Evolutionary conservation across 2,113 vertebrate genomes (phyloP).

Genomic region (Heloderma charlesbogerti): DNA sequence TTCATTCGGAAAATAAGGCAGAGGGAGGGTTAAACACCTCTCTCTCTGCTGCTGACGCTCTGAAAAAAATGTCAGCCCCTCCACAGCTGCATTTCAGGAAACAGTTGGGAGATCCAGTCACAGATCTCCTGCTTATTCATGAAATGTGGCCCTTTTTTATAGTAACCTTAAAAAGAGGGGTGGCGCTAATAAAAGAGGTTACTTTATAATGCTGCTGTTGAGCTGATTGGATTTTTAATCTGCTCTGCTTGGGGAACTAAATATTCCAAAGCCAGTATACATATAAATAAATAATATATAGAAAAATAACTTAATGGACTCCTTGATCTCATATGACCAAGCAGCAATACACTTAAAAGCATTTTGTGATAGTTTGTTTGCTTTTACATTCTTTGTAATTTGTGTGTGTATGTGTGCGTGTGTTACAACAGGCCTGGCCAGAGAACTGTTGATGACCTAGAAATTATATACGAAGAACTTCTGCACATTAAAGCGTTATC

Average conservation of each 20-base stretch:
- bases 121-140: background rate
- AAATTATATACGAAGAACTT: conserved; percentile 97
- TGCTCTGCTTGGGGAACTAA: background rate
- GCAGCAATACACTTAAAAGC: background rate
- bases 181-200: background rate
- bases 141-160: background rate
- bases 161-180: background rate
- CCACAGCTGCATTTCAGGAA: background rate
- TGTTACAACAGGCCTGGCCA: conserved; percentile 86
- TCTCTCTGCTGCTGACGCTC: background rate
- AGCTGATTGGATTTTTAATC: background rate
- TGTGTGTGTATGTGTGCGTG: conserved; percentile 29
- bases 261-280: background rate
- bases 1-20: background rate
- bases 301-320: background rate
- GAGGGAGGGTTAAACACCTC: background rate
- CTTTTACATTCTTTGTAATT: background rate
- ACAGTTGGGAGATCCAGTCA: background rate
- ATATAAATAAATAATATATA: background rate
- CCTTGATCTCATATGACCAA: background rate
- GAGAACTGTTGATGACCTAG: conserved; percentile 92
- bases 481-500: conserved; percentile 98
- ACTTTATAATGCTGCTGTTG: background rate
- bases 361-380: conserved; percentile 18
- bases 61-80: background rate